These are phyloP conservation scores for Cataglyphis albicans DNA, from an alignment of 2,888 invertebrate genomes.

Conservation along the genomic window DNA sequence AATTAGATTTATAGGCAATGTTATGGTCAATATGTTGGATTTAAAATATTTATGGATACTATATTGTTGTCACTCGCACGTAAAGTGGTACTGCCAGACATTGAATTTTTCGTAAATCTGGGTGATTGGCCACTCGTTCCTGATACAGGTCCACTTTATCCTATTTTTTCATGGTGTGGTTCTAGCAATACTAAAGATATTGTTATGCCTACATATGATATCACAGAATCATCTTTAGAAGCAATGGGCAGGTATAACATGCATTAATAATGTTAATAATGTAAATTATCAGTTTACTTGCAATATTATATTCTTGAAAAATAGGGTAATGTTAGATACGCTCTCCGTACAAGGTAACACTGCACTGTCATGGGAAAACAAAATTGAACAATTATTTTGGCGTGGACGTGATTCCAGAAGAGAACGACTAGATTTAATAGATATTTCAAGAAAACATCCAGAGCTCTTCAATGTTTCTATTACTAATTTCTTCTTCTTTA, in stretches of 20 bases:
- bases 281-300: slow-evolving; percentile 8
- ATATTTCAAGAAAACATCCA: slow-evolving; percentile 91
- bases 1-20: slow-evolving; percentile 92
- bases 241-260: slow-evolving; percentile 94
- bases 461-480: slow-evolving; percentile 95
- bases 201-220: slow-evolving; percentile 97
- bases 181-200: slow-evolving; percentile 95
- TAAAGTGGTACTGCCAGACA: slow-evolving; percentile 93
- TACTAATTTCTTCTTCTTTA: slow-evolving; percentile 98
- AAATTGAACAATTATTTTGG: slow-evolving; percentile 94
- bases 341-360: slow-evolving; percentile 95
- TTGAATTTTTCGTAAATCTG: slow-evolving; percentile 96
- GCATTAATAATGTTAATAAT: slow-evolving; percentile 2
- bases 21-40: slow-evolving; percentile 97
- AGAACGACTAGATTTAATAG: slow-evolving; percentile 93
- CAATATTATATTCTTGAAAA: slow-evolving; percentile 56
- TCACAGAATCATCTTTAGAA: slow-evolving; percentile 96
- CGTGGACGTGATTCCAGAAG: slow-evolving; percentile 96
- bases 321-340: slow-evolving; percentile 95
- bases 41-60: slow-evolving; percentile 97
- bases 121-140: slow-evolving; percentile 97
- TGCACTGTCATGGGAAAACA: slow-evolving; percentile 90
- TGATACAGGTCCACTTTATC: slow-evolving; percentile 88
- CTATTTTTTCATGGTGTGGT: slow-evolving; percentile 99
- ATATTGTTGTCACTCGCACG: slow-evolving; percentile 93